Base-by-base conservation (phyloP, 2,888 invertebrate species). In the Ptilodon capucinus region DNA sequence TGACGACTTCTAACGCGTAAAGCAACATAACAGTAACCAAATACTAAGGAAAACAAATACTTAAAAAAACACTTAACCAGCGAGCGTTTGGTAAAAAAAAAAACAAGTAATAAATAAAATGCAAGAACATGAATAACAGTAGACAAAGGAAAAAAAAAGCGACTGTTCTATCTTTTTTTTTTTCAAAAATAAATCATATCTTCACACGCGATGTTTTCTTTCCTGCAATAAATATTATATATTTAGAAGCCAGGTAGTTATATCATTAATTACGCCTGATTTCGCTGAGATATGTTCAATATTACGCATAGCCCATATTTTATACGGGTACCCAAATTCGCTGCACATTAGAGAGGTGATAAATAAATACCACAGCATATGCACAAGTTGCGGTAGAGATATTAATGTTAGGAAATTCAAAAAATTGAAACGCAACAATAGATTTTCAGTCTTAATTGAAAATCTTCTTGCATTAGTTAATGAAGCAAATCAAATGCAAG, bases 81-180 rank as follows among this genome's bases (percentile, higher is more conserved):
- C 53, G 48, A 23, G 52, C 49, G 48, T 51, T 28, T 40, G 30
- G 42, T 59, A 61, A 60, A 65, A 54, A 49, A 48, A 51, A 66
- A 64, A n/a, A n/a, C n/a, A n/a, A 55, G 51, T 68, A 68, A 67
- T 65, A 74, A 74, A 76, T 76, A 82, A 84, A 85, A 84, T 84
- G 84, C 85, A 79, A 73, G 62, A 72, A 77, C 67, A 76, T 74
- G 76, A 79, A 80, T 69, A 65, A 57, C 40, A 65, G 54, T 41
- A 46, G 40, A 71, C 61, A 65, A 67, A 67, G 60, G 51, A 66
- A 60, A 64, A 64, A 66, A 60, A 64, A 64, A 51, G 49, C 43
- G 50, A 59, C 42, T 28, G 28, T n/a, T n/a, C 28, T 50, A 14
- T 35, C 19, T 50, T 38, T 34, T 54, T 44, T 50, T n/a, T 39